Evolutionary conservation across 2,797 vertebrate species (phyloP), one percentile per base, ranked within the genome.

Genomic region (Xyrichtys novacula): DNA sequence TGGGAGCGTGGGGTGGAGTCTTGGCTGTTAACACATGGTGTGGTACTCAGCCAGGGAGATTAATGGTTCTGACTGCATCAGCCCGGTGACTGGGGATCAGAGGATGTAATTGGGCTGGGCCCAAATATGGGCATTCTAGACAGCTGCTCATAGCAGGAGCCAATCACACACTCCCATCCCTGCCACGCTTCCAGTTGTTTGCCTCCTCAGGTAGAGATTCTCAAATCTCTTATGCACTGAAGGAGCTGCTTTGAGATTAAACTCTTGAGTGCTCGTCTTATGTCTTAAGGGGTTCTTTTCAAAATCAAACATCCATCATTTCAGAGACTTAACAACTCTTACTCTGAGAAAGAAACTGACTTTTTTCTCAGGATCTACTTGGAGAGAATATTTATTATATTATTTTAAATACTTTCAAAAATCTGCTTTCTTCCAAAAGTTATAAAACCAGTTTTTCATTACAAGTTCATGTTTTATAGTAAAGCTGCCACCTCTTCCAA

Each of bases 91-190:
- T 89, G 83, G 90, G 90, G 92, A 94, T 92, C 88, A 88, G 87
- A 88, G 88, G 90, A 93, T 93, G 90, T 94, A 94, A 95, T 94
- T 95, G 93, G 90, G 85, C 89, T 88, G 89, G 84, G 86, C 86
- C 86, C 93, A 94, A 91, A 93, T 93, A 93, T 90, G 91, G 88
- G 82, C 88, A 92, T 90, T 84, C 71, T 74, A 91, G 91, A 94
- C 93, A 94, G 92, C 90, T 94, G 94, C 87, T 93, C 93, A 89
- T 93, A 94, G 93, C 89, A 78, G 92, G 93, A 92, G 91, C 93
- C 91, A 94, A 93, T 94, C 93, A 90, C 83, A 91, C 76, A 42
- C 71, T 62, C 77, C 84, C 84, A 84, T 92, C 91, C 83, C 82
- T 86, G 85, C 85, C 74, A 89, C 25, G 68, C 81, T 87, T 91